These are phyloP conservation scores for Sebastes schlegelii DNA, from an alignment of 2,113 vertebrate genomes.

Conservation along the genomic window DNA sequence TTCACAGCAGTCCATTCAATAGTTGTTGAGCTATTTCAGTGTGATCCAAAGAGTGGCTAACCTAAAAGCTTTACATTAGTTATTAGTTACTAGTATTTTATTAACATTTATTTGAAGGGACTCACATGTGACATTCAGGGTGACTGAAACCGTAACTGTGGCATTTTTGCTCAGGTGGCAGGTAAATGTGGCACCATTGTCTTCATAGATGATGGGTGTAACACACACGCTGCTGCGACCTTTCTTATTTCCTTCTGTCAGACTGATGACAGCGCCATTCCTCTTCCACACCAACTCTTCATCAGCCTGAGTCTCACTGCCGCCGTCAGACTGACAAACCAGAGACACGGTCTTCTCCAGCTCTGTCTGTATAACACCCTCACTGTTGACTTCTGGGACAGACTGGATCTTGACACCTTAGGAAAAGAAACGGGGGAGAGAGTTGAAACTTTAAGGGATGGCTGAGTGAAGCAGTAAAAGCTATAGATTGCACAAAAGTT, in stretches of 20 bases:
- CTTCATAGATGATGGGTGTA: conserved; percentile 65
- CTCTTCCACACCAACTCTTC: conserved; percentile 82
- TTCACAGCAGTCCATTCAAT: neutral
- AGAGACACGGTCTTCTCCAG: conserved; percentile 67
- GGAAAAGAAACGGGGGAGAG: neutral
- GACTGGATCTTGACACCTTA: conserved; percentile 73
- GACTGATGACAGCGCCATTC: conserved; percentile 58
- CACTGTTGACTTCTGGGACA: neutral
- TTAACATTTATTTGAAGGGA: conserved; percentile 26
- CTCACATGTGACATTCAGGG: conserved; percentile 83
- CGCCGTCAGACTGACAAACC: conserved; percentile 50
- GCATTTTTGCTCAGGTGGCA: conserved; percentile 70
- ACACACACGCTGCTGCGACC: conserved; percentile 77
- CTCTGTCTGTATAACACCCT: conserved; percentile 56
- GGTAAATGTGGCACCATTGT: conserved; percentile 78
- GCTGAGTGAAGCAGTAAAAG: neutral
- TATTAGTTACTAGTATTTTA: neutral
- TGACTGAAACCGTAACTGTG: conserved; percentile 65
- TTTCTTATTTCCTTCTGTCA: conserved; percentile 71
- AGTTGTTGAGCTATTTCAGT: neutral
- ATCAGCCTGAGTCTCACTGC: neutral
- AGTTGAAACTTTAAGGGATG: neutral
- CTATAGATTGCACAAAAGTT: neutral
- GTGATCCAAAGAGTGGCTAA: neutral
- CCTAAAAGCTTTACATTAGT: neutral